A percentile compares a stretch with the other conserved stretches of the same genome.
Conservation (phyloP, 1,140 invertebrate species). For the Helicoverpa armigera region DNA sequence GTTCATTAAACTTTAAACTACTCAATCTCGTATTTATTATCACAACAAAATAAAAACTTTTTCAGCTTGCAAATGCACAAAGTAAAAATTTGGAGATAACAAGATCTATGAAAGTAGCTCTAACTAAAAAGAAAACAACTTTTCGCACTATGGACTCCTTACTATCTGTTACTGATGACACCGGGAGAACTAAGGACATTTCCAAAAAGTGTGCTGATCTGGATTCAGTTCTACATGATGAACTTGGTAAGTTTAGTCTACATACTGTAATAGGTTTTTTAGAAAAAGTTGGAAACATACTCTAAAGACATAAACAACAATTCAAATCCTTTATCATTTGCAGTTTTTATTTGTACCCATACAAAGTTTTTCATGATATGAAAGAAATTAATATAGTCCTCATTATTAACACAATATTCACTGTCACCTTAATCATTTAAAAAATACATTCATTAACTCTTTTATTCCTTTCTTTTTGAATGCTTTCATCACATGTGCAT, state of each 20-base stretch:
- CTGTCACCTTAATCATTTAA: background rate
- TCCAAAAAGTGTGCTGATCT: conserved; percentile 83
- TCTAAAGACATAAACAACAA: background rate
- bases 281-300: background rate
- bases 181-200: conserved; percentile 79
- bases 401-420: background rate
- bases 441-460: conserved; percentile 12
- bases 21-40: too few species aligned
- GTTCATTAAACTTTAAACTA: too few species aligned
- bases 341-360: background rate
- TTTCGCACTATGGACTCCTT: conserved; percentile 92
- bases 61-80: conserved; percentile 88
- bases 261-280: too few species aligned
- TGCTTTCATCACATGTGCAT: conserved; percentile 14
- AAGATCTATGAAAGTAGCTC: conserved; percentile 88
- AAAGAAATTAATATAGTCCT: too few species aligned
- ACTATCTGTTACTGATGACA: conserved; percentile 77
- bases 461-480: conserved; percentile 28
- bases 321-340: background rate
- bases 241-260: conserved; percentile 71
- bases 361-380: too few species aligned
- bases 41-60: conserved; percentile 21
- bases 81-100: conserved; percentile 88
- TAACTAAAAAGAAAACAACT: conserved; percentile 84
- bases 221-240: conserved; percentile 81